Conservation (phyloP, 2,888 invertebrate genomes). For the Ornithoptera alexandrae region DNA sequence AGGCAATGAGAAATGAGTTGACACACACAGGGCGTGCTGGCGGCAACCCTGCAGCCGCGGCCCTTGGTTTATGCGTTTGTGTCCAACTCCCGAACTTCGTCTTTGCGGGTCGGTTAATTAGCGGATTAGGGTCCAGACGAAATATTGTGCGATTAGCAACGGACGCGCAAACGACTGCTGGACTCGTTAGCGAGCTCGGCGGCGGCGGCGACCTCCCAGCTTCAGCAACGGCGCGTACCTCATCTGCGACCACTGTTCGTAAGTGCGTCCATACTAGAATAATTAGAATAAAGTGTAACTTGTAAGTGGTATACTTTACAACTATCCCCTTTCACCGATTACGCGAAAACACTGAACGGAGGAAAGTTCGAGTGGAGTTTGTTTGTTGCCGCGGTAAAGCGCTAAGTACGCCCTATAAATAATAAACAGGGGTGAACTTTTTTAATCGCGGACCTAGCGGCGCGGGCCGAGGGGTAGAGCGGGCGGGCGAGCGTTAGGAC, state of each 20-base stretch:
- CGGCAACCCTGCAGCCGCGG: constrained; percentile 13
- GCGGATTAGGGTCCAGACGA: constrained; percentile 34
- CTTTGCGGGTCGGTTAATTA: constrained; percentile 36
- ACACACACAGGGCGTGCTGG: no score
- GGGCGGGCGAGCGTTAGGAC: not conserved
- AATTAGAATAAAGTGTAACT: no score
- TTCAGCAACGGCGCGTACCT: no score
- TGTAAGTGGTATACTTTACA: no score
- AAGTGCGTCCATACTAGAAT: no score
- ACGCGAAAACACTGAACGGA: no score
- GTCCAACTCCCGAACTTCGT: constrained; percentile 32
- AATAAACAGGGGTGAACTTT: constrained; percentile 60
- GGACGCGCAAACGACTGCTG: constrained; percentile 9
- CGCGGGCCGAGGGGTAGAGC: constrained; percentile 28
- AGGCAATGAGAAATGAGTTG: no score
- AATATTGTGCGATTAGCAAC: constrained; percentile 36
- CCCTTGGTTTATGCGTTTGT: constrained; percentile 31
- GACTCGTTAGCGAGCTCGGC: constrained; percentile 25
- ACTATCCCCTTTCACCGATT: no score
- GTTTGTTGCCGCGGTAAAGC: not conserved
- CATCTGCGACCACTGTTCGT: no score
- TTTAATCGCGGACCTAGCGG: constrained; percentile 58
- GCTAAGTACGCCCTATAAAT: constrained; percentile 40
- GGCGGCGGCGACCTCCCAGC: not conserved
- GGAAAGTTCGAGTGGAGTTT: no score